Percentiles rank a stretch among this genome's conserved stretches.
phyloP scores from a whole-genome alignment of 2,888 invertebrate genomes.

The Synanthedon tipuliformis region DNA sequence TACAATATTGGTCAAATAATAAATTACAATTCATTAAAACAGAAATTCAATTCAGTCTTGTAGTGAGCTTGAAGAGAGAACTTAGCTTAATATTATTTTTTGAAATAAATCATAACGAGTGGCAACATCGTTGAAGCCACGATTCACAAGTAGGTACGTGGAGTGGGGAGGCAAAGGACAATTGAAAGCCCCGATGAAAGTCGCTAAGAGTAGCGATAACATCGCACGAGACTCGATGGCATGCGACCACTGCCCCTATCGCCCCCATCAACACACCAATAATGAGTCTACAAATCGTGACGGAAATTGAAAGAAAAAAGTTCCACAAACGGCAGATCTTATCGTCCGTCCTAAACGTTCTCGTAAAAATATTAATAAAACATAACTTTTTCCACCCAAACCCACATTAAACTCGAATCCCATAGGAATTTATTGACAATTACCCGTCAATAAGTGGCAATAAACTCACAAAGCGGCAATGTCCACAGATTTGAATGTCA shows the following conservation, averaged over 20 bases:
- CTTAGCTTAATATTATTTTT: slow-evolving; percentile 30
- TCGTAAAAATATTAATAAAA: slow-evolving; percentile 72
- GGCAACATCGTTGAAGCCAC: slow-evolving; percentile 49
- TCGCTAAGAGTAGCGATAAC: slow-evolving; percentile 61
- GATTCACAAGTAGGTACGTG: slow-evolving; percentile 37
- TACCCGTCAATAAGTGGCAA: slow-evolving; percentile 68
- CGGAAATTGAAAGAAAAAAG: slow-evolving; percentile 70
- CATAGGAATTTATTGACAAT: slow-evolving; percentile 70
- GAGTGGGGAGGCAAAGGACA: slow-evolving; percentile 36
- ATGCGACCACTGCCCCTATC: slow-evolving; percentile 66
- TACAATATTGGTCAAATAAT: slow-evolving; percentile 21
- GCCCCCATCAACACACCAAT: slow-evolving; percentile 63
- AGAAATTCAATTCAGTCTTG: slow-evolving; percentile 35
- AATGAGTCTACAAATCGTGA: slow-evolving; percentile 69
- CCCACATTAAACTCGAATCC: slow-evolving; percentile 69
- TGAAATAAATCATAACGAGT: slow-evolving; percentile 51
- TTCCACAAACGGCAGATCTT: slow-evolving; percentile 64
- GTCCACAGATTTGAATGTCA: slow-evolving; percentile 69
- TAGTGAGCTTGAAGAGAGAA: slow-evolving; percentile 17
- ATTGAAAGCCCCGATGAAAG: slow-evolving; percentile 62
- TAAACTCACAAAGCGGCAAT: slow-evolving; percentile 66
- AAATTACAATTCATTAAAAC: slow-evolving; percentile 16
- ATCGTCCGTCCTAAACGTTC: slow-evolving; percentile 64
- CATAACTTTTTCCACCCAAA: slow-evolving; percentile 69
- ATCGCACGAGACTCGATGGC: slow-evolving; percentile 45